These are phyloP conservation scores for Xestoiulus laeticollis DNA, from an alignment of 2,888 invertebrate genomes.

Conservation along the genomic window DNA sequence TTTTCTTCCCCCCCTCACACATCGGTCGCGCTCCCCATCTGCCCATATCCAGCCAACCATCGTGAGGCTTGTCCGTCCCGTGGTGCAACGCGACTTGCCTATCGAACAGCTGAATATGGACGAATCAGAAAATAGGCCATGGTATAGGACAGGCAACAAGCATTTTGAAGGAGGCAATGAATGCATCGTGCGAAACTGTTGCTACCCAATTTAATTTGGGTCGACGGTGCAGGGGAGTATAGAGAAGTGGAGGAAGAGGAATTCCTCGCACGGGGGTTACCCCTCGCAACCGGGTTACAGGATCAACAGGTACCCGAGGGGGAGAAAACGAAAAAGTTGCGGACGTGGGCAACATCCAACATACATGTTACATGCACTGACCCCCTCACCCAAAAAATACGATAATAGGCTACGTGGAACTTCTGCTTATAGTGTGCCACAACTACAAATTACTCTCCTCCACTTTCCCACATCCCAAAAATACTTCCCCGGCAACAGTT, in stretches of 20 bases:
- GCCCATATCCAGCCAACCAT: not conserved
- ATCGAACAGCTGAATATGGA: not conserved
- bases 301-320: not conserved
- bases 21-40: not conserved
- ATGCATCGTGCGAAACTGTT: not conserved
- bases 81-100: too few species aligned
- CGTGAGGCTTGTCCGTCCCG: too few species aligned
- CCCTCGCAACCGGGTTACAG: not conserved
- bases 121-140: not conserved
- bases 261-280: not conserved
- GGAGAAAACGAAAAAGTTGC: not conserved
- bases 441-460: not conserved
- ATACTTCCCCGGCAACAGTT: too few species aligned
- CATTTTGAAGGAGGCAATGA: too few species aligned
- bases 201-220: not conserved
- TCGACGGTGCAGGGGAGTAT: not conserved
- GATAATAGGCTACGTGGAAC: not conserved
- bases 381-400: not conserved
- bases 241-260: not conserved
- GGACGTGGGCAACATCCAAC: not conserved
- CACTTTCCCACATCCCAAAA: not conserved
- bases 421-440: too few species aligned
- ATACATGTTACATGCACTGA: not conserved
- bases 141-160: too few species aligned
- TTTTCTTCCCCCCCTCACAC: not conserved